Evolutionary conservation across 2,113 vertebrate species (phyloP).

Genomic region (Mellivora capensis): DNA sequence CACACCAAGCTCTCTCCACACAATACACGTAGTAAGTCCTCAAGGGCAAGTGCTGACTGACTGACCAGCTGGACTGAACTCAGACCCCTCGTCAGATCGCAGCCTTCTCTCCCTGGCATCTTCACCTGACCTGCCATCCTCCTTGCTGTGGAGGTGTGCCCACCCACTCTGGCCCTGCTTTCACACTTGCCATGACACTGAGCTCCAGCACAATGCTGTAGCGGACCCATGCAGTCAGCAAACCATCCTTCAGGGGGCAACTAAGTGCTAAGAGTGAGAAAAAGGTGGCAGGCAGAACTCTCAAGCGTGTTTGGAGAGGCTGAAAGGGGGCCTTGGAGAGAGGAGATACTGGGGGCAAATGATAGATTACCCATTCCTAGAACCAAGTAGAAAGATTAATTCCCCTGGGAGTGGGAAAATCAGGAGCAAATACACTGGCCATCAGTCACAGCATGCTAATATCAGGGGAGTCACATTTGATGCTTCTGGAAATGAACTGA

Average conservation of each 20-base stretch:
- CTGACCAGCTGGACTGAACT: not conserved
- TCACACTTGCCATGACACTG: too few species aligned
- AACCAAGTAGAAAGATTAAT: conserved; percentile 23
- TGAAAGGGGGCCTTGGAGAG: not conserved
- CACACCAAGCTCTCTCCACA: not conserved
- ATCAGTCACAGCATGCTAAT: conserved; percentile 24
- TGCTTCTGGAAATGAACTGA: conserved; percentile 10
- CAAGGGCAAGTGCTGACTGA: not conserved
- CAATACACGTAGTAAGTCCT: not conserved
- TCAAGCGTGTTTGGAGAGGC: not conserved
- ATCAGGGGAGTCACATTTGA: not conserved
- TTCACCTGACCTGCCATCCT: not conserved
- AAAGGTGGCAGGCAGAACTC: not conserved
- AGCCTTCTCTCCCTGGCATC: not conserved
- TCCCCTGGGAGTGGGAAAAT: not conserved
- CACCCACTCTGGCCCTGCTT: not conserved
- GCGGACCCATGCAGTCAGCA: not conserved
- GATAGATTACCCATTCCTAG: not conserved
- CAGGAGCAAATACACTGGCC: not conserved
- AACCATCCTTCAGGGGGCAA: not conserved
- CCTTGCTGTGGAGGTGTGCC: not conserved
- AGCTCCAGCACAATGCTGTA: too few species aligned
- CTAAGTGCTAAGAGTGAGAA: not conserved
- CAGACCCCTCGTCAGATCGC: fast-evolving
- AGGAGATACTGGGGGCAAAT: not conserved